A percentile compares a stretch with the other conserved stretches of the same genome.
phyloP scores from a whole-genome alignment of 1,140 invertebrate genomes.

The Drosophila mauritiana region DNA sequence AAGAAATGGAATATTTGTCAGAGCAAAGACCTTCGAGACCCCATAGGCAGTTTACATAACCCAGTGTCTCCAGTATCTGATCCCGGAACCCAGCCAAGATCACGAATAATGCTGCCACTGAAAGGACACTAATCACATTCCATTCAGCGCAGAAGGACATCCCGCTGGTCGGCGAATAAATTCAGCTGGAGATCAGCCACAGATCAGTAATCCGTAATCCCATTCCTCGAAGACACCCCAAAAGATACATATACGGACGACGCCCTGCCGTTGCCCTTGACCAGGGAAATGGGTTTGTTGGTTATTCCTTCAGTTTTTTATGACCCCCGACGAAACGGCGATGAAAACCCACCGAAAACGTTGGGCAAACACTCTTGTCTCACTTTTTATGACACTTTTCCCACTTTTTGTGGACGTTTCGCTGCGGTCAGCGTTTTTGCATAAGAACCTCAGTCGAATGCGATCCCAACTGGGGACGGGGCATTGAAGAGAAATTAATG shows the following conservation, averaged over 20 bases:
- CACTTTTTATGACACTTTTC: constrained; percentile 70
- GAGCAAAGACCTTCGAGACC: constrained; percentile 8
- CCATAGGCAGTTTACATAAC: constrained; percentile 35
- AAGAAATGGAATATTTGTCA: constrained; percentile 16
- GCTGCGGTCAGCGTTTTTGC: constrained; percentile 65
- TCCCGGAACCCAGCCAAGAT: not conserved
- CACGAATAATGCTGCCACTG: constrained; percentile 5
- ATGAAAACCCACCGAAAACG: constrained; percentile 18
- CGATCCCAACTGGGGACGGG: constrained; percentile 41
- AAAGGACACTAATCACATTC: constrained; percentile 44
- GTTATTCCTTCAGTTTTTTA: constrained; percentile 54
- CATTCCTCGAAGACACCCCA: constrained; percentile 13
- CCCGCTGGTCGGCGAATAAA: constrained; percentile 23
- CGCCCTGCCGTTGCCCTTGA: constrained; percentile 74
- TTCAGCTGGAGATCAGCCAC: constrained; percentile 44
- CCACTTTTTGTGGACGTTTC: constrained; percentile 65
- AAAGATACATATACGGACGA: constrained; percentile 36
- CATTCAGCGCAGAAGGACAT: constrained; percentile 34
- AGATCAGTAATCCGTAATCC: constrained; percentile 42
- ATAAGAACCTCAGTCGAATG: constrained; percentile 36
- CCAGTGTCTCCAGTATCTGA: constrained; percentile 10
- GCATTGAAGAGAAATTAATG: constrained; percentile 78
- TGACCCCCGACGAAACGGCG: constrained; percentile 50
- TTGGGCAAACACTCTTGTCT: constrained; percentile 49
- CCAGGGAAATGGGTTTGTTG: constrained; percentile 73